Evolutionary conservation across 2,113 vertebrate genomes (phyloP), one percentile per base, ranked within the genome.

Genomic region (Candoia aspera): DNA sequence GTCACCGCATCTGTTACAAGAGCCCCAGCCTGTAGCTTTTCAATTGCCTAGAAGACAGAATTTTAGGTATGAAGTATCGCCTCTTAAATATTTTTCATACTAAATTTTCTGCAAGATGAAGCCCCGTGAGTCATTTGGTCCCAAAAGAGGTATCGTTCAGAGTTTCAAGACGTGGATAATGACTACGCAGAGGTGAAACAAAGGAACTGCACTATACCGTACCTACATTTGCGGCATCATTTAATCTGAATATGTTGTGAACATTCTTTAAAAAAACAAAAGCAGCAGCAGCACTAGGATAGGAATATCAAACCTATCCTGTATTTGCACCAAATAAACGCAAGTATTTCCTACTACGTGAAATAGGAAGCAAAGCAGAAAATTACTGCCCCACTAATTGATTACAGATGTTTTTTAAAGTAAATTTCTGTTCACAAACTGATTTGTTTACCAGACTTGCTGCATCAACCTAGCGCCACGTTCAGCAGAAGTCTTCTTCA

Each of bases 1-100:
- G 99, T 98, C 92, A 99, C 99, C 83, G 99, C 99, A 95, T 99
- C 99, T 94, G 99, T 98, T 0, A 99, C 99, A 95, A 98, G 98
- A 91, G 98, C 99, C 64, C 99, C 99, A 92, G 99, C 98, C 96
- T 98, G 99, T 93, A 99, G 98, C 92, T 98, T 98, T 96, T 99
- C 99, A 96, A 99, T 99, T 91, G 99, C 99, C 99, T 99, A 96
- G 84, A 96, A 97, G 95, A 96, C 29, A 96, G 89, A 96, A 97
- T 6, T 94, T 92, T 49, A 79, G 46, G 23, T 92, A 29, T 91
- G 96, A 60, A 83, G 94, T 88, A 92, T 93, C 91, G 93, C 92
- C 26, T 91, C 8, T 53, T 73, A 68, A 86, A 37, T 87, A 57
- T 64, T 17, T 55, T 37, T 42, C 73, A 42, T 54, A 23, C 37